Base-by-base conservation (phyloP, 37 sponge, comb jelly and placozoan species). In the Dysidea cf. avara region DNA sequence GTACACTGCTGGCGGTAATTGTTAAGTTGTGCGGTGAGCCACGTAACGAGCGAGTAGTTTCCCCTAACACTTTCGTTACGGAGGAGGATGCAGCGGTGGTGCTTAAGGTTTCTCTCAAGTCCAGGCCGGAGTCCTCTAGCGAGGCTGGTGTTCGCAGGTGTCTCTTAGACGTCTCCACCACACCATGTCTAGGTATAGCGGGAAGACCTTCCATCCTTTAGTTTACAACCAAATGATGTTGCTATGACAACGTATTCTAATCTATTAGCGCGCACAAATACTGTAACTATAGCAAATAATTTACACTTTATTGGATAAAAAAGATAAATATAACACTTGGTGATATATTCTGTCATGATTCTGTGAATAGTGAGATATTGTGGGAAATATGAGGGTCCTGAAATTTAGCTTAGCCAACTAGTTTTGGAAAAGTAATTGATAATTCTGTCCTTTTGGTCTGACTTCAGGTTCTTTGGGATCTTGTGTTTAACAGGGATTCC, bases 401-500 rank as follows among this genome's bases (percentile, higher is more conserved):
- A 11, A 21, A 0, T 32, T 64, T 64, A 76, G 21, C 61, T 50
- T 16, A 79, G 51, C 86, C 86, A 86, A 5, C 87, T 82, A 11
- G 65, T 39, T 31, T 37, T 34, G 12, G 66, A 61, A 38, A 87
- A 81, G 46, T 69, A 69, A 22, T 68, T 54, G 1, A 61, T 39
- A 3, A 87, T 46, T 71, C 75, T 69, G 2, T 17, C 21, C 29
- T 70, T 75, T 53, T 76, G 77, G 16, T 87, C 87, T 12, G 76
- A 35, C 40, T 53, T 65, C 46, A 87, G 52, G 38, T 69, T 24
- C 28, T 70, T 71, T 7, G 86, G 86, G 6, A 69, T 39, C 28
- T 56, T 74, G 32, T 56, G 51, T 31, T 80, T 79, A 34, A 33
- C 75, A 40, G 86, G 54, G 55, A 68, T 75, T 13, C 86, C 81